Evolutionary conservation across 2,797 vertebrate genomes (phyloP), one percentile per base, ranked within the genome.

Genomic region (Hoplostethus atlanticus): DNA sequence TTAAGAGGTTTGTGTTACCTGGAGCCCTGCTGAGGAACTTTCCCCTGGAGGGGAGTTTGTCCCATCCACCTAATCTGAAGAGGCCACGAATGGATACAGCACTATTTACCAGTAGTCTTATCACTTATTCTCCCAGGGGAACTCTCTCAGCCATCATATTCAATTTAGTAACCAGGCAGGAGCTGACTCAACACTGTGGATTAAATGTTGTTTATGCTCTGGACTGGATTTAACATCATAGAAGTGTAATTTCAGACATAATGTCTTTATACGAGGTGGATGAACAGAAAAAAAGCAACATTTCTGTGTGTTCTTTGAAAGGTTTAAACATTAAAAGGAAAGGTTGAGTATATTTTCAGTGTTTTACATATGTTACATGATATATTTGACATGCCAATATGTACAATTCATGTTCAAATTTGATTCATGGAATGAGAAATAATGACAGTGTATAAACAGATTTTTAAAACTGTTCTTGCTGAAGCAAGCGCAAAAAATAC

Each of bases 1-100:
- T 94, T 95, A 95, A 95, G 94, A 95, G 90, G 92, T 80, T 90
- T 93, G 90, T 91, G 89, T 94, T 96, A 94, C 94, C 94, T 92
- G 91, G 93, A 94, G 93, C 92, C 95, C 94, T 94, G 93, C 94
- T 91, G 90, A 86, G 92, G 68, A 87, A 90, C 87, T 84, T 89
- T 87, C 85, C 83, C 88, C 85, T 53, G 66, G 87, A 88, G 87
- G 87, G 79, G 79, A 84, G 71, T 86, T 88, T 91, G 87, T 89
- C 89, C 87, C 84, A 72, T 92, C 85, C 88, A 82, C 87, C 81
- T 89, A 83, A 91, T 93, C 89, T 87, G 84, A 85, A 81, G 75
- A 83, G 87, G 84, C 81, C 84, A 79, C 59, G 64, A 81, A 84
- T 85, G 82, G 87, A 84, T 86, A 77, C 70, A 25, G 78, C 76